Evolutionary conservation across 2,113 vertebrate genomes (phyloP), one percentile per base, ranked within the genome.

Genomic region (Gambusia affinis): DNA sequence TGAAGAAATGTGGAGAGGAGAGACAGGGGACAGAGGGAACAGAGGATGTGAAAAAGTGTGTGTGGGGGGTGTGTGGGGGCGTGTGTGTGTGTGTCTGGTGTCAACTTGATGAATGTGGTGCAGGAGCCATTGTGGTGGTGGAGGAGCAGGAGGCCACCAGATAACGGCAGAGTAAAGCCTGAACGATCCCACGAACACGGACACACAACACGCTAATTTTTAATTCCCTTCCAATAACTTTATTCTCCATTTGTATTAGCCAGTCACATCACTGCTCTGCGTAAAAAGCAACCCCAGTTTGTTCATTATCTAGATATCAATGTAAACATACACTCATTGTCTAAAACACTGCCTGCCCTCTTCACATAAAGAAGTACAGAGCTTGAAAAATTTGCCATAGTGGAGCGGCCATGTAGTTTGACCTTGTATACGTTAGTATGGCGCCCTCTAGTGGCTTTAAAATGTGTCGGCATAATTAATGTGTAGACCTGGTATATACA

Each of bases 101-200:
- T 89, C 90, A 90, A 44, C 54, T 81, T 93, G 92, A 93, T 92
- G 64, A 89, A 93, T 93, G 91, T 86, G 83, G 87, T 83, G 87
- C 84, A 89, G 79, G 76, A 83, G 84, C 73, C 85, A 89, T 39
- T 80, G 85, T 83, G 82, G 76, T 85, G 90, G 87, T 85, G 88
- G 65, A 79, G 72, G 85, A 90, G 81, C 74, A 83, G 78, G 80
- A 89, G 89, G 89, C 89, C 88, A 89, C 84, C 77, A 85, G 92
- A 93, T 90, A 91, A 91, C 79, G 79, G 70, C 57, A 77, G 80
- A 89, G 86, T 86, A 84, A 87, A 84, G 86, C 84, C 86, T 44
- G 39, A 85, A 74, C 80, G 82, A 81, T 85, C 74, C 28, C 67
- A 27, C 62, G 24, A 67, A 75, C 67, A 37, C 22, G 17, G 51